Evolutionary conservation across 1,140 invertebrate genomes (phyloP).

Genomic region (Pachyrhynchus sulphureomaculatus): DNA sequence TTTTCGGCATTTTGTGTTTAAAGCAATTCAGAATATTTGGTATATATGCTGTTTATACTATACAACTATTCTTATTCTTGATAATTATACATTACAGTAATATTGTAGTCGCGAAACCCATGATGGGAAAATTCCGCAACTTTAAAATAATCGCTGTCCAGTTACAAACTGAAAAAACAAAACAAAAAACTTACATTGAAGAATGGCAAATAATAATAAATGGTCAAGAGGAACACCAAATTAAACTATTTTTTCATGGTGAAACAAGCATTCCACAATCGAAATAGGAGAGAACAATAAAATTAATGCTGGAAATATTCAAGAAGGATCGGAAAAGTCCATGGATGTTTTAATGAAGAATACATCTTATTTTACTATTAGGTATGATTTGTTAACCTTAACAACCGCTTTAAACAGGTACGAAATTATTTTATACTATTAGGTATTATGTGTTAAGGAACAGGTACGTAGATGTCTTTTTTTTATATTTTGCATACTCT

Average conservation of each 20-base stretch:
- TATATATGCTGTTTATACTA: neutral
- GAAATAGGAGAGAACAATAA: constrained; percentile 19
- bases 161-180: constrained; percentile 16
- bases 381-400: constrained; percentile 2
- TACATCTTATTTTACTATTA: neutral
- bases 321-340: constrained; percentile 8
- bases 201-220: constrained; percentile 36
- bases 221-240: constrained; percentile 20
- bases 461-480: too few species aligned
- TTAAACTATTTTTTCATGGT: constrained; percentile 30
- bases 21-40: too few species aligned
- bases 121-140: constrained; percentile 32
- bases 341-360: constrained; percentile 15
- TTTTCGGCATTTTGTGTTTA: too few species aligned
- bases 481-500: too few species aligned
- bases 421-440: too few species aligned
- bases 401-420: too few species aligned
- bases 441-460: too few species aligned
- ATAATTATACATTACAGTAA: constrained; percentile 26
- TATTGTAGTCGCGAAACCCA: constrained; percentile 32
- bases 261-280: constrained; percentile 14
- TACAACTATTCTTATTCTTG: neutral
- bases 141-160: constrained; percentile 31
- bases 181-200: constrained; percentile 30
- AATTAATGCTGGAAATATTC: constrained; percentile 16